Evolutionary conservation across 1,140 invertebrate species (phyloP), one percentile per base, ranked within the genome.

Genomic region (Drosophila paulistorum): DNA sequence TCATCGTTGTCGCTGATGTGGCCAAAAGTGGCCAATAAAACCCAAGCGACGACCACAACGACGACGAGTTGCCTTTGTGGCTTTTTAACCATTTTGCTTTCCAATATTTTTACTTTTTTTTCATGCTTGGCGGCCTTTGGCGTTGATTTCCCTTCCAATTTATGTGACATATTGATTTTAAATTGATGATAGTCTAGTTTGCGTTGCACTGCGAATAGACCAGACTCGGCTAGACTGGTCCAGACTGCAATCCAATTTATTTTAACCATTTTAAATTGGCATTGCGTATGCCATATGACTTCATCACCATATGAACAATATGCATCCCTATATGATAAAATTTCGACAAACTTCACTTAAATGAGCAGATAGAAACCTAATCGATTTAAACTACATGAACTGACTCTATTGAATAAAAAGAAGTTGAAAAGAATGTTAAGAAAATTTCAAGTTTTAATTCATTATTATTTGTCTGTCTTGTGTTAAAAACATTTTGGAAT

Each of bases 131-230:
- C 64, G 65, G 76, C 61, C 58, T 79, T 72, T 74, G 84, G 80
- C 85, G 85, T 90, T 91, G 90, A 91, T 91, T 91, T 91, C 85
- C 83, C 91, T 91, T 87, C 87, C 90, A 91, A 91, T 91, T 91
- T 91, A 91, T 91, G 87, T 91, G 90, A 91, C 90, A 91, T 91
- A 91, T 91, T 91, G 90, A 91, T 91, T 90, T 87, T 90, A 85
- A 91, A 91, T 91, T 91, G 90, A 91, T 90, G 90, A 91, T 91
- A 91, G 89, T 79, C 89, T 77, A 90, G 81, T 90, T 90, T 89
- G 85, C 65, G 71, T 58, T 71, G 71, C 39, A 26, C 41, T 30
- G 26, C 35, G 30, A 30, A 30, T 30, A 6, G 30, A 30, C 30
- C 30, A 30, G 5, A 30, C 30, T 30, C 5, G 30, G 30, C 30